These are phyloP conservation scores for Ivindomyrus marchei DNA, from an alignment of 2,113 vertebrate genomes.

Conservation along the genomic window DNA sequence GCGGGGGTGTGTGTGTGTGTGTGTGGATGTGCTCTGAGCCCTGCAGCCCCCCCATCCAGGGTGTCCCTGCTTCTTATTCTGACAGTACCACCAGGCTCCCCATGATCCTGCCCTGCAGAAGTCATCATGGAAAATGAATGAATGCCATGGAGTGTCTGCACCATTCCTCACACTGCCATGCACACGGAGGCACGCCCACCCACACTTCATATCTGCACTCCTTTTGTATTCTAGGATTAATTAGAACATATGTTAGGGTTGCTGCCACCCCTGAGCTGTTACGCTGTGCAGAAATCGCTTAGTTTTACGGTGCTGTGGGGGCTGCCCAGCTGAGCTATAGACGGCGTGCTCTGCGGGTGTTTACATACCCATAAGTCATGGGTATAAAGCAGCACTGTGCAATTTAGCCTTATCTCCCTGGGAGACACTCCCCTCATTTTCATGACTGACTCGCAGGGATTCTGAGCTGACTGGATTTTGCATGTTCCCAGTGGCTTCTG, in stretches of 20 bases:
- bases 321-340: not conserved
- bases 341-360: not conserved
- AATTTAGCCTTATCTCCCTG: not conserved
- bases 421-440: not conserved
- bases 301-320: not conserved
- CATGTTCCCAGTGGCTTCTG: not conserved
- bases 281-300: not conserved
- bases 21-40: not conserved
- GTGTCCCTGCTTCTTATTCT: not conserved
- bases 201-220: not conserved
- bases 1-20: not conserved
- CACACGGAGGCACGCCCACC: not conserved
- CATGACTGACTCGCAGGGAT: slow-evolving; percentile 1
- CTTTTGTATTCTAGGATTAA: not conserved
- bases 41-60: not conserved
- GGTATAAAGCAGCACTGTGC: slow-evolving; percentile 9
- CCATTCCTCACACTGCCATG: not conserved
- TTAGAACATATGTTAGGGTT: not conserved
- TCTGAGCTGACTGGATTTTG: not conserved
- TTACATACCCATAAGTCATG: slow-evolving; percentile 10
- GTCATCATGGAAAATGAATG: not conserved
- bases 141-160: not conserved
- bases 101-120: not conserved
- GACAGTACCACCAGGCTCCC: not conserved
- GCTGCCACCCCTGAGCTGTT: not conserved